phyloP scores from a whole-genome alignment of 1,140 invertebrate genomes.

The Ptiloglossa arizonensis region DNA sequence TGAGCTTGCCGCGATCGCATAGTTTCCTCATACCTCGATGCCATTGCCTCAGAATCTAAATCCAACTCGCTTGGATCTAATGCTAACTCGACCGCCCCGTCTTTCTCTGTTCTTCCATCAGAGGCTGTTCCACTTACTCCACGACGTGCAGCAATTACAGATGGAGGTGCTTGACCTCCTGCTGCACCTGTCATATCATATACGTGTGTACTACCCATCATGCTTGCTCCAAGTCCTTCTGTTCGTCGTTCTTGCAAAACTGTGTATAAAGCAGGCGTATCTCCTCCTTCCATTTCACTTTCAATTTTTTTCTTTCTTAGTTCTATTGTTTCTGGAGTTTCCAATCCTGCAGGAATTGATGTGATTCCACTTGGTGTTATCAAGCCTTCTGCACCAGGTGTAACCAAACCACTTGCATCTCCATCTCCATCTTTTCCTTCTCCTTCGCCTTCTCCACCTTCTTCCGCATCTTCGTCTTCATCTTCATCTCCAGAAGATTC shows the following conservation, averaged over 20 bases:
- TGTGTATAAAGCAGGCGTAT: slow-evolving; percentile 95
- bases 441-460: slow-evolving; percentile 86
- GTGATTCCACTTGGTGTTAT: slow-evolving; percentile 97
- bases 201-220: slow-evolving; percentile 99
- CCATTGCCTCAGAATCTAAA: slow-evolving; percentile 97
- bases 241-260: slow-evolving; percentile 97
- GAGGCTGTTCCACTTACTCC: slow-evolving; percentile 74
- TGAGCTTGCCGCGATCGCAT: slow-evolving; percentile 95
- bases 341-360: slow-evolving; percentile 96
- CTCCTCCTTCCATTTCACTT: slow-evolving; percentile 97
- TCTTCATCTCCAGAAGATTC: slow-evolving; percentile 96
- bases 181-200: slow-evolving; percentile 92
- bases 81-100: slow-evolving; percentile 94
- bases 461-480: slow-evolving; percentile 90
- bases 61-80: slow-evolving; percentile 98
- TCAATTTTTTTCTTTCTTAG: slow-evolving; percentile 98
- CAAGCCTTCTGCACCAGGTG: slow-evolving; percentile 92
- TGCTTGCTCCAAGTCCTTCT: slow-evolving; percentile 93
- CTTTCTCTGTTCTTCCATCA: slow-evolving; percentile 80
- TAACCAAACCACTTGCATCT: slow-evolving; percentile 88
- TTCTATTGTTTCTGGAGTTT: slow-evolving; percentile 99
- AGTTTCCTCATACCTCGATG: slow-evolving; percentile 97
- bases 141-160: slow-evolving; percentile 80
- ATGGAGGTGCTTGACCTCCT: slow-evolving; percentile 82
- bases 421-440: slow-evolving; percentile 87